Conservation (phyloP, 2,797 vertebrate genomes). For the Diceros bicornis region DNA sequence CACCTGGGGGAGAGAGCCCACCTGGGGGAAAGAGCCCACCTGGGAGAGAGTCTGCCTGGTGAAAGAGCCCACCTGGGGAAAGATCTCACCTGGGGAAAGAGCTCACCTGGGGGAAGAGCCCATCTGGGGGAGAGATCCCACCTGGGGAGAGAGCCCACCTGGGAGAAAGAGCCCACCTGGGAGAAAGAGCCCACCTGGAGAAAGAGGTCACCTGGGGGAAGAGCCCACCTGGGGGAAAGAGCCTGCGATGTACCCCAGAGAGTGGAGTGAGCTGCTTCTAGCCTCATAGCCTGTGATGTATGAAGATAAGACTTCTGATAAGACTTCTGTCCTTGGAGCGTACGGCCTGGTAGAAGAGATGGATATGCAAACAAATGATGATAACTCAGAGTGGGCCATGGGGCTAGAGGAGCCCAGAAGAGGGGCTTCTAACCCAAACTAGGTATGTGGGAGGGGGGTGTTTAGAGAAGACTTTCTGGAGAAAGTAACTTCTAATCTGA, state of each 20-base stretch:
- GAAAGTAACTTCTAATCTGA: background rate
- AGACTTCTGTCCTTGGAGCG: background rate
- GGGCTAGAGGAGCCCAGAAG: background rate
- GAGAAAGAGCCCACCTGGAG: too few species aligned
- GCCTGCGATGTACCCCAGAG: background rate
- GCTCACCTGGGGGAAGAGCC: too few species aligned
- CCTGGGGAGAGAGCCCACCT: too few species aligned
- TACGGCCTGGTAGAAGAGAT: background rate
- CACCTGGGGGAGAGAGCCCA: too few species aligned
- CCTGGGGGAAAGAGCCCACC: too few species aligned
- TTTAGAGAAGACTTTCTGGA: constrained; percentile 7
- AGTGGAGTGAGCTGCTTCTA: background rate
- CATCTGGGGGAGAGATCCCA: too few species aligned
- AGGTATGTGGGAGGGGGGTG: too few species aligned
- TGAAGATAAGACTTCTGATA: background rate
- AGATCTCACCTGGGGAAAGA: too few species aligned
- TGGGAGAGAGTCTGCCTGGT: too few species aligned
- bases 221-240: background rate
- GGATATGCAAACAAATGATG: background rate
- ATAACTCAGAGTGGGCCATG: background rate
- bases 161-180: too few species aligned
- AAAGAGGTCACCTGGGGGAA: too few species aligned
- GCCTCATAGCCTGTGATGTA: background rate
- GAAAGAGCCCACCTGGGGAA: too few species aligned
- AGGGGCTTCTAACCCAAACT: background rate